Evolutionary conservation across 2,888 invertebrate genomes (phyloP).

Genomic region (Tuta absoluta): DNA sequence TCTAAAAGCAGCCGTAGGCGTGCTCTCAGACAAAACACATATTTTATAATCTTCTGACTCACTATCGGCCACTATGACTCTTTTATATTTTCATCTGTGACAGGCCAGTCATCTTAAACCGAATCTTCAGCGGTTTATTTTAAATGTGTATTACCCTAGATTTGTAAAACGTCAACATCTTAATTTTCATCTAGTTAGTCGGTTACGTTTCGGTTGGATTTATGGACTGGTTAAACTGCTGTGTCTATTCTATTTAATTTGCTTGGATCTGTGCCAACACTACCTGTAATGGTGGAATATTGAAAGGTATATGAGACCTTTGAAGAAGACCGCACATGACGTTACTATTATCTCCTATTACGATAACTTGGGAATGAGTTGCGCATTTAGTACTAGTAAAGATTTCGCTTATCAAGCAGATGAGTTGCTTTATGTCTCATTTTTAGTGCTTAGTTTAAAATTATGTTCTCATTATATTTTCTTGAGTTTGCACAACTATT

Average conservation of each 20-base stretch:
- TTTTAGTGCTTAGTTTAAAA: too few species aligned
- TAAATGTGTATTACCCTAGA: constrained; percentile 31
- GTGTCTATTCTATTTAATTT: constrained; percentile 25
- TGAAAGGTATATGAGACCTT: constrained; percentile 14
- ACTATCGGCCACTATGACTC: constrained; percentile 30
- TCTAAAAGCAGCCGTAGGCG: constrained; percentile 41
- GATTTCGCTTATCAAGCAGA: too few species aligned
- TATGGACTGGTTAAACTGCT: constrained; percentile 22
- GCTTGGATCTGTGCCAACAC: constrained; percentile 20
- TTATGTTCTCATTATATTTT: too few species aligned
- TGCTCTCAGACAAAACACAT: constrained; percentile 54
- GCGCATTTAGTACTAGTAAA: too few species aligned
- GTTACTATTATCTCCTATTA: constrained; percentile 24
- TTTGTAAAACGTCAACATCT: constrained; percentile 34
- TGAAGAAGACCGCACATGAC: not conserved
- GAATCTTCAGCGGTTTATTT: constrained; percentile 31
- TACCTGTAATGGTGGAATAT: constrained; percentile 21
- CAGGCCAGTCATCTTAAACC: constrained; percentile 1
- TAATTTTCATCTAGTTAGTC: constrained; percentile 33
- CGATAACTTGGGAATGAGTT: too few species aligned
- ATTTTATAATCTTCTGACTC: constrained; percentile 50
- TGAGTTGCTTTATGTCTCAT: too few species aligned
- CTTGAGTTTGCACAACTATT: too few species aligned
- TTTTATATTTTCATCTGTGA: constrained; percentile 25
- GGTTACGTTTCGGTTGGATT: constrained; percentile 15